Evolutionary conservation across 2,797 vertebrate genomes (phyloP), one percentile per base, ranked within the genome.

Genomic region (Fistularia commersonii): DNA sequence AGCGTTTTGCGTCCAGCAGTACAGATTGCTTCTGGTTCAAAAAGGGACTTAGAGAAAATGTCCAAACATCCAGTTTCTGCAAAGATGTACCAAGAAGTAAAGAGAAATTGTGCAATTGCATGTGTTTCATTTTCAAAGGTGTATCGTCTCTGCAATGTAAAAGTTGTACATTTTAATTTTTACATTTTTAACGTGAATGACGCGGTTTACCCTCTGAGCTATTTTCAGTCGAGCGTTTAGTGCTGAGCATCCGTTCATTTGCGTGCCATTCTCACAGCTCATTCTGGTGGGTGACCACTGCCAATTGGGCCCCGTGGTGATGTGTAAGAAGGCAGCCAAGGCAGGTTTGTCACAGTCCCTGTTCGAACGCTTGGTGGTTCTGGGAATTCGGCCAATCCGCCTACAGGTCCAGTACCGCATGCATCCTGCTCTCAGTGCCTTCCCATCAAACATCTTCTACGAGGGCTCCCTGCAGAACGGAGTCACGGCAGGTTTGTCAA

Each of bases 291-390:
- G 97, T 0, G 97, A 99, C 84, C 97, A 99, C 84, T 99, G 97
- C 82, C 97, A 99, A 88, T 90, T 99, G 39, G 97, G 97, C 2
- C 97, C 97, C 0, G 97, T 99, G 44, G 97, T 99, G 69, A 99
- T 99, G 96, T 99, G 97, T 66, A 99, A 99, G 87, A 99, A 99
- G 63, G 97, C 97, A 0, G 96, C 97, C 0, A 99, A 99, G 76
- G 97, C 97, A 0, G 97, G 97, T 3, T 88, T 99, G 15, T 98
- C 96, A 0, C 97, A 98, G 86, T 99, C 97, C 0, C 89, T 99
- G 31, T 99, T 99, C 0, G 97, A 99, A 79, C 86, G 97, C n/a
- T 80, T 99, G 50, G 97, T 99, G 83, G 97, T 99, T 15, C 87
- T 99, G 74, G 97, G 97, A 32, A 99, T 99, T 63, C 90, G 97